Evolutionary conservation across 2,888 invertebrate species (phyloP), one percentile per base, ranked within the genome.

Genomic region (Crocallis elinguaria): DNA sequence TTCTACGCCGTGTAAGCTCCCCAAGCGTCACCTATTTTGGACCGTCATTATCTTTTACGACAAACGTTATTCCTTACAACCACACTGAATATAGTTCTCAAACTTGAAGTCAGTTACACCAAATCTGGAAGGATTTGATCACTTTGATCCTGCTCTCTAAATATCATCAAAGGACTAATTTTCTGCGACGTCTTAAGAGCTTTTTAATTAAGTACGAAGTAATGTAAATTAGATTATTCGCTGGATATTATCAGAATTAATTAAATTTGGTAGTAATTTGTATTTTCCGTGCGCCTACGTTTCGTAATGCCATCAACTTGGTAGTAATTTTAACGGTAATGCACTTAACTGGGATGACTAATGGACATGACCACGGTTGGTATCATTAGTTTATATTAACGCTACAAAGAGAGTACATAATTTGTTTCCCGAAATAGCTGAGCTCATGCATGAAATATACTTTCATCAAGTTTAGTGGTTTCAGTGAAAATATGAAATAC

Each of bases 1-100:
- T 73, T 68, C 66, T 64, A 45, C 57, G 57, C 56, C 43, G 54
- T 54, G 48, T 57, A 46, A 42, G 49, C 42, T 21, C 16, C 29
- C 37, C 48, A 50, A 69, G 71, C 69, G 67, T 69, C 69, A 65
- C 73, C 48, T 75, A 74, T 66, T 63, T 67, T 67, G 6, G 44
- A 45, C 50, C 49, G 49, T 48, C 46, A 49, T 60, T 53, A 57
- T 33, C 48, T 56, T 55, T 55, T 49, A 49, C 48, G 51, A 29
- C 37, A 32, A 36, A 55, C 32, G 30, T 51, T 48, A 49, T 35
- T 50, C 25, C 42, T 43, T 37, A 52, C 41, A 36, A 23, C 46
- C 35, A 48, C 41, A 41, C 36, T 50, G 38, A 50, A 48, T 66
- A 61, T 57, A 65, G 55, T 58, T 60, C 59, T 59, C 49, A 13